A percentile compares a stretch with the other conserved stretches of the same genome.
Evolutionary conservation across 2,797 vertebrate genomes (phyloP).

Genomic region (Syndactyla subalaris): DNA sequence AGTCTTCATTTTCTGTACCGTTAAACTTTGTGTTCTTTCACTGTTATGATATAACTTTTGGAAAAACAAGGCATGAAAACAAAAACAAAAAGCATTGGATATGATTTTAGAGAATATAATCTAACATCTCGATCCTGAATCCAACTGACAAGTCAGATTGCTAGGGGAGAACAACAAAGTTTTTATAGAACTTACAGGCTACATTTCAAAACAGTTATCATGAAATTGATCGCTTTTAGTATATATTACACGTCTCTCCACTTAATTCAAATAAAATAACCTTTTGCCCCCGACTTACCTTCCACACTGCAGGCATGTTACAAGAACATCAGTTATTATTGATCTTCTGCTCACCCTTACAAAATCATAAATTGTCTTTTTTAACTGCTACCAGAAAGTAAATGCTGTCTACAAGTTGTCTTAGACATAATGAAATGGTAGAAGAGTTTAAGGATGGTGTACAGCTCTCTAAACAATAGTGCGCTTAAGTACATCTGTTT

Average conservation of each 20-base stretch:
- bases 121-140: not conserved
- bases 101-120: not conserved
- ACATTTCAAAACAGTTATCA: not conserved
- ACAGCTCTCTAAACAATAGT: conserved; percentile 34
- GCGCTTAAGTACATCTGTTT: not conserved
- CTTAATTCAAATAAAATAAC: conserved; percentile 18
- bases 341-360: conserved; percentile 29
- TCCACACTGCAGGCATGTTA: conserved; percentile 13
- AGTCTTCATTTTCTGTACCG: not conserved
- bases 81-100: not conserved
- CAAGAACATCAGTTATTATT: conserved; percentile 60
- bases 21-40: not conserved
- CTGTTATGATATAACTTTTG: not conserved
- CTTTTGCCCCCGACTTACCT: conserved; percentile 9
- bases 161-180: not conserved
- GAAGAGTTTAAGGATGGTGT: conserved; percentile 52
- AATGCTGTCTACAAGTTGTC: conserved; percentile 62
- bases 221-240: not conserved
- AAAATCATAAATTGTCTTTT: conserved; percentile 35
- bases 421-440: conserved; percentile 58
- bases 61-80: not conserved
- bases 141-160: not conserved
- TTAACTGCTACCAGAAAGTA: conserved; percentile 44
- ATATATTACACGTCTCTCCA: not conserved
- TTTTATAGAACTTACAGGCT: not conserved